Percentiles rank a stretch among this genome's conserved stretches.
Evolutionary conservation across 2,113 vertebrate species (phyloP).

Genomic region (Ahaetulla prasina): DNA sequence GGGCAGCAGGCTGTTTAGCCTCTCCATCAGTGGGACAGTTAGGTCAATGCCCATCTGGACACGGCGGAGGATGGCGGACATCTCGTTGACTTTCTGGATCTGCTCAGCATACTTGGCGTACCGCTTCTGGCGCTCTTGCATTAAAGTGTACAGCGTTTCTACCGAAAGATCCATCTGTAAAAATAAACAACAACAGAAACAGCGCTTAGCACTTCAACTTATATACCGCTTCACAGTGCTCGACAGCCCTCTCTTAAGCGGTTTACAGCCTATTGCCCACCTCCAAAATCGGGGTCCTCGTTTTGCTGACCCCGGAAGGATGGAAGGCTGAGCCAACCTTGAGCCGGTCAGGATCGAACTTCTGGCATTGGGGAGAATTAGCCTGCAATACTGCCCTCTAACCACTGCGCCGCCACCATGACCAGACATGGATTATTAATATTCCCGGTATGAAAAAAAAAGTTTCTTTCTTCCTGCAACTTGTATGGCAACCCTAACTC

Average conservation of each 20-base stretch:
- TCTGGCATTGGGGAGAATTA: neutral
- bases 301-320: neutral
- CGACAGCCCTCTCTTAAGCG: neutral
- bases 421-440: neutral
- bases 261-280: neutral
- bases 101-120: constrained; percentile 97
- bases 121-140: constrained; percentile 97
- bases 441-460: neutral
- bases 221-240: neutral
- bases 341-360: neutral
- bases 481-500: neutral
- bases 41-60: constrained; percentile 99
- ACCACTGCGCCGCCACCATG: neutral
- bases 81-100: constrained; percentile 99
- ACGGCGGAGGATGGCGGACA: constrained; percentile 94
- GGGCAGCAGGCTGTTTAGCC: constrained; percentile 91
- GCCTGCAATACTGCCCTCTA: neutral
- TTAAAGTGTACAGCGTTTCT: constrained; percentile 90
- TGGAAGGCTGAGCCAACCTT: neutral
- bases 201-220: neutral
- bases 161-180: constrained; percentile 92
- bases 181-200: constrained; percentile 33
- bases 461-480: neutral
- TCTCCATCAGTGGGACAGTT: constrained; percentile 92
- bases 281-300: neutral